phyloP scores from a whole-genome alignment of 2,888 invertebrate species.

The Idaea biselata region DNA sequence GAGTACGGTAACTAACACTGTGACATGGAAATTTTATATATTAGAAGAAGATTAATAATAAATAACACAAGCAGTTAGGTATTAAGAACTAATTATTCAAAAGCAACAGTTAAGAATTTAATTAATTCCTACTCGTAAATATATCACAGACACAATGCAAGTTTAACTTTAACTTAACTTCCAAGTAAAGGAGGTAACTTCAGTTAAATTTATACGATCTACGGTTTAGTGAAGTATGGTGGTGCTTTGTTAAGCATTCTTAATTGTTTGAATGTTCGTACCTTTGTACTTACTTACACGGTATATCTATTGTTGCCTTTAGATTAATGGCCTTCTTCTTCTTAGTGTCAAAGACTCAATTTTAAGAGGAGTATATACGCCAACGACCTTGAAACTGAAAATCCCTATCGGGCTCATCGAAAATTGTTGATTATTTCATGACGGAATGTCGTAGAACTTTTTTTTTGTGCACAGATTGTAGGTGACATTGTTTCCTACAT shows the following conservation, averaged over 20 bases:
- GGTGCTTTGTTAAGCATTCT: constrained; percentile 12
- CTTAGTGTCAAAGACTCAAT: too few relatives aligned
- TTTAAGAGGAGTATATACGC: too few relatives aligned
- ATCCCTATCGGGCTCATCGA: too few relatives aligned
- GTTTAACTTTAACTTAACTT: constrained; percentile 35
- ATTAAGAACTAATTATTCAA: neutral
- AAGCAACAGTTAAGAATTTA: constrained; percentile 37
- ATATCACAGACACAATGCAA: constrained; percentile 36
- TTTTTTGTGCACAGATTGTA: too few relatives aligned
- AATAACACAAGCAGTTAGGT: too few relatives aligned
- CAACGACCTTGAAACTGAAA: too few relatives aligned
- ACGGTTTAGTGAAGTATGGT: constrained; percentile 28
- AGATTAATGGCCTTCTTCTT: constrained; percentile 1
- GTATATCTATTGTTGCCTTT: constrained; percentile 11
- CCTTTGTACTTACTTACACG: neutral
- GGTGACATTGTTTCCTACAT: too few relatives aligned
- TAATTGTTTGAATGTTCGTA: constrained; percentile 21
- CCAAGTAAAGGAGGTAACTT: constrained; percentile 30
- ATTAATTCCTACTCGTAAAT: constrained; percentile 55
- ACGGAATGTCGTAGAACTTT: too few relatives aligned
- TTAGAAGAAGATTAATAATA: too few relatives aligned
- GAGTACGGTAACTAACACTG: too few relatives aligned
- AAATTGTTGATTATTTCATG: too few relatives aligned
- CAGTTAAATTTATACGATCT: constrained; percentile 33
- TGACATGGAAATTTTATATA: too few relatives aligned